phyloP scores from a whole-genome alignment of 1,140 invertebrate species.

The Cydia strobilella region DNA sequence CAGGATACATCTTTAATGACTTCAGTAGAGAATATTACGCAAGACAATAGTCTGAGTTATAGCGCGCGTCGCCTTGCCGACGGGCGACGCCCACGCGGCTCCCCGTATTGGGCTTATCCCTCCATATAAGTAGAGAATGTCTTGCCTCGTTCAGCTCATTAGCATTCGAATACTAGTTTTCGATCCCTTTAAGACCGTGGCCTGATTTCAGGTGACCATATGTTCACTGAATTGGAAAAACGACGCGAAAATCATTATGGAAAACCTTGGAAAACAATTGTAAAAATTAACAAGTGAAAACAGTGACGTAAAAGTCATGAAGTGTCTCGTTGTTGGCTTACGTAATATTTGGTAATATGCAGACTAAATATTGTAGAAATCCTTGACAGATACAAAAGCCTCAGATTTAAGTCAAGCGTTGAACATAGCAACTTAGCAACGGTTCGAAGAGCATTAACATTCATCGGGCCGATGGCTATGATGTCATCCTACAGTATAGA shows the following conservation, averaged over 20 bases:
- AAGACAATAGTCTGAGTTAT: constrained; percentile 60
- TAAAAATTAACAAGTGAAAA: constrained; percentile 29
- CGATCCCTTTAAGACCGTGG: constrained; percentile 55
- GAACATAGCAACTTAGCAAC: constrained; percentile 47
- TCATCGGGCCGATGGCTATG: constrained; percentile 52
- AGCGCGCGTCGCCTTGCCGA: constrained; percentile 47
- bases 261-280: not conserved
- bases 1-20: constrained; percentile 64
- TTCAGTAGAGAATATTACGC: constrained; percentile 54
- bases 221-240: constrained; percentile 43
- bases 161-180: constrained; percentile 54
- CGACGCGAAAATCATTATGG: not conserved
- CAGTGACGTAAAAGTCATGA: constrained; percentile 20
- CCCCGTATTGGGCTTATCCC: constrained; percentile 64
- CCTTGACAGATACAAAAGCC: constrained; percentile 39
- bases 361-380: constrained; percentile 23
- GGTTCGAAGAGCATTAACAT: constrained; percentile 64
- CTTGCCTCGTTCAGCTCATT: constrained; percentile 55
- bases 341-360: constrained; percentile 25
- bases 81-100: constrained; percentile 67
- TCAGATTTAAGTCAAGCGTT: constrained; percentile 17
- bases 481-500: constrained; percentile 64
- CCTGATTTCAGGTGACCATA: constrained; percentile 57
- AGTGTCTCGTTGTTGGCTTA: not conserved
- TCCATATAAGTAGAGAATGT: constrained; percentile 69